Evolutionary conservation across 2,113 vertebrate species (phyloP).

Genomic region (Hyla sarda): DNA sequence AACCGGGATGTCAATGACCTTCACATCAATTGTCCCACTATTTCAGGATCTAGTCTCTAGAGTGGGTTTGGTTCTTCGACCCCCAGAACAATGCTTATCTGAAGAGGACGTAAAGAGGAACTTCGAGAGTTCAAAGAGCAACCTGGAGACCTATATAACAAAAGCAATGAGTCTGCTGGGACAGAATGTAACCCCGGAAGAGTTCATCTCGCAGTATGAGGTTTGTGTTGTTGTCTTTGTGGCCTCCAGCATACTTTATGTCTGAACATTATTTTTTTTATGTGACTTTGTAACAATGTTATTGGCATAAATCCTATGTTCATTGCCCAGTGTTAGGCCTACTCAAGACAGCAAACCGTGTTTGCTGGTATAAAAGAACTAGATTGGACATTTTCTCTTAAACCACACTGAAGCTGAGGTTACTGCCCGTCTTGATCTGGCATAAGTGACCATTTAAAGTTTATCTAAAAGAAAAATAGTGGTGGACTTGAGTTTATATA

Average conservation of each 20-base stretch:
- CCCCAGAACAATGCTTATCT: conserved; percentile 35
- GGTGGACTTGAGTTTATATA: background rate
- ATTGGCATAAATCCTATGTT: background rate
- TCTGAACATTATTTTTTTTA: background rate
- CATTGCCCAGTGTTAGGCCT: background rate
- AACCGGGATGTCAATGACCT: background rate
- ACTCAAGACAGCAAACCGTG: background rate
- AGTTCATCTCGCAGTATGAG: conserved; percentile 70
- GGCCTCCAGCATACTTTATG: background rate
- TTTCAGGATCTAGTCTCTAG: conserved; percentile 63
- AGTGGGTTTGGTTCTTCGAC: conserved; percentile 52
- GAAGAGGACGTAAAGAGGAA: conserved; percentile 63
- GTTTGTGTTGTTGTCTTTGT: conserved; percentile 62
- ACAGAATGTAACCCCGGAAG: conserved; percentile 63
- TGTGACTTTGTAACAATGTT: background rate
- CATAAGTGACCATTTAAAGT: background rate
- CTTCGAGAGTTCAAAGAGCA: conserved; percentile 70
- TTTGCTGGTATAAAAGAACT: background rate
- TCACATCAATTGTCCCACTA: conserved; percentile 4
- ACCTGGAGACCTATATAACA: conserved; percentile 68
- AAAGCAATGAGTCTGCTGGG: conserved; percentile 68
- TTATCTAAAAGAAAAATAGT: background rate
- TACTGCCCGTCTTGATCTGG: background rate
- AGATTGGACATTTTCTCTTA: background rate
- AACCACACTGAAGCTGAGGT: background rate